Evolutionary conservation across 2,888 invertebrate species (phyloP).

Genomic region (Magallana nippona): DNA sequence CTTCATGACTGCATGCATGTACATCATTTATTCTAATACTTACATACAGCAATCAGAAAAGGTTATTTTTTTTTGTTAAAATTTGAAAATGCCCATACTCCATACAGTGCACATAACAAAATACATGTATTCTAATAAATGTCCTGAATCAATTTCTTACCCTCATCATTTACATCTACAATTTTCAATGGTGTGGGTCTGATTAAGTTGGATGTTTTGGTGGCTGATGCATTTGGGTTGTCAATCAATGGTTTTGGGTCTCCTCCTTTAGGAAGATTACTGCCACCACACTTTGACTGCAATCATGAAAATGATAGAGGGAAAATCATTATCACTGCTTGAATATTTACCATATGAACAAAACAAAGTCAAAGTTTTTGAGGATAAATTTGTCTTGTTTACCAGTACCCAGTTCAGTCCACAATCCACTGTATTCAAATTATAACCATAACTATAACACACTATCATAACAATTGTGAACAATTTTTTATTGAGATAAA

Average conservation of each 20-base stretch:
- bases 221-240: conserved; percentile 73
- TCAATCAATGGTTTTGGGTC: conserved; percentile 74
- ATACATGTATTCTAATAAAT: too few relatives aligned
- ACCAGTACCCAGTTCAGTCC: too few relatives aligned
- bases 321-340: not conserved
- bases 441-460: too few relatives aligned
- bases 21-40: not conserved
- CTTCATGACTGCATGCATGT: not conserved
- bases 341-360: too few relatives aligned
- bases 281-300: conserved; percentile 45
- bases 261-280: conserved; percentile 47
- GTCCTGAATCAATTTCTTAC: not conserved
- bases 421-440: too few relatives aligned
- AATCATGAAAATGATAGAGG: not conserved
- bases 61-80: too few relatives aligned
- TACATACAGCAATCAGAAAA: not conserved
- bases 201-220: conserved; percentile 63
- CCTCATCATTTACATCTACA: conserved; percentile 49
- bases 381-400: too few relatives aligned
- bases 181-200: conserved; percentile 66
- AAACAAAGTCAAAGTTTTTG: too few relatives aligned
- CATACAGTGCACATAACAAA: too few relatives aligned
- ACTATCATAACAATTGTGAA: too few relatives aligned
- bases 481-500: too few relatives aligned
- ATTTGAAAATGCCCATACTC: too few relatives aligned